Base-by-base conservation (phyloP, 2,888 invertebrate species). In the Dromius quadrimaculatus region DNA sequence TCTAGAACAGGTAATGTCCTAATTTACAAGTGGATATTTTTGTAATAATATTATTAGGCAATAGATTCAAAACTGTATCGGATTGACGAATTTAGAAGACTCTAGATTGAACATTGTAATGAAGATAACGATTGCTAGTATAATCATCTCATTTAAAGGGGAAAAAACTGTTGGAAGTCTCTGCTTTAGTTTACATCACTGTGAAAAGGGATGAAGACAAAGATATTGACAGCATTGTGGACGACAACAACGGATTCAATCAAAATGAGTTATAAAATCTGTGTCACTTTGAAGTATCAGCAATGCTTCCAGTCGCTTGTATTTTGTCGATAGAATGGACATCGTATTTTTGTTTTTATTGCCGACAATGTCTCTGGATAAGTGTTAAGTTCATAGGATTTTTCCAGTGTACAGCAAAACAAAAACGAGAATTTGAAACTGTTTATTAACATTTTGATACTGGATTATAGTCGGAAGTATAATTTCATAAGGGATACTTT, bases 341-440 rank as follows among this genome's bases (percentile, higher is more conserved):
- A 8, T 28, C 50, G 50, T 54, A 54, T 28, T 54, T 54, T 28
- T 54, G 13, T 11, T 54, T 54, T 54, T 54, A 54, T 54, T 54
- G 32, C n/a, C 28, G 13, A 13, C 50, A 54, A 15, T 54, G 28
- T 54, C 28, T 54, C 9, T 11, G 28, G 50, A 54, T 54, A 54
- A 54, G 28, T 54, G 28, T 28, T 3, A 8, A 15, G 2, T 54
- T 54, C 28, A 54, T 54, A 28, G 15, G 15, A 15, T 43, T 15
- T 41, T 41, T 19, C 28, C 28, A 8, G 8, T 5, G 4, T 8
- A 28, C n/a, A n/a, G n/a, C n/a, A 28, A 28, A 28, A 28, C 3
- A 3, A 28, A 19, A 15, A 17, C 17, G 19, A 43, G 8, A 28
- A 43, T 2, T 3, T 5, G n/a, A n/a, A 17, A 15, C 17, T 43